Conservation (phyloP, 1,140 invertebrate genomes). For the Neodiprion fabricii region DNA sequence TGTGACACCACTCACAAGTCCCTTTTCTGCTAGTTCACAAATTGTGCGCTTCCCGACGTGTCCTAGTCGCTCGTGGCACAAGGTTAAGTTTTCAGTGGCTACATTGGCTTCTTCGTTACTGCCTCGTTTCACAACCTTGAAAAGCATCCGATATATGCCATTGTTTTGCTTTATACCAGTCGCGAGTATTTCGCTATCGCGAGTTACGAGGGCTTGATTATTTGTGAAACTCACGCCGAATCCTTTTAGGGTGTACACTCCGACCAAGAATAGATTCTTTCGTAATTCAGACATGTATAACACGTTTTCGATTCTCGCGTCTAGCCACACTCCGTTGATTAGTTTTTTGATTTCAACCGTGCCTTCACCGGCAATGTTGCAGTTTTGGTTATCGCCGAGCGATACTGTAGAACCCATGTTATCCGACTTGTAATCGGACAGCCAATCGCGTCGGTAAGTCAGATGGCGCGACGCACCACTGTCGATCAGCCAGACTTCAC, state of each 20-base stretch:
- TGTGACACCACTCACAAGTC: not conserved
- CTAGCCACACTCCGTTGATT: constrained; percentile 10
- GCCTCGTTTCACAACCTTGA: not conserved
- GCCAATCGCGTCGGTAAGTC: constrained; percentile 10
- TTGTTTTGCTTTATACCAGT: constrained; percentile 2
- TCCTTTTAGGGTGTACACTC: constrained; percentile 11
- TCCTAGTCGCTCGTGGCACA: not conserved
- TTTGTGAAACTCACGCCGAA: constrained; percentile 9
- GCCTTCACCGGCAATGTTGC: constrained; percentile 13
- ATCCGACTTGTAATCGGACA: constrained; percentile 14
- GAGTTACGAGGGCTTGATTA: constrained; percentile 1
- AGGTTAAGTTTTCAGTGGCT: not conserved
- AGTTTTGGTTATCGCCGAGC: constrained; percentile 14
- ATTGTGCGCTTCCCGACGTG: not conserved
- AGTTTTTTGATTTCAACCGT: constrained; percentile 10
- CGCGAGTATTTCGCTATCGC: constrained; percentile 14
- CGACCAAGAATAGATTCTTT: constrained; percentile 12
- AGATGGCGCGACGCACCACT: constrained; percentile 4
- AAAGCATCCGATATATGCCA: constrained; percentile 12
- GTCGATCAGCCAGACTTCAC: constrained; percentile 12
- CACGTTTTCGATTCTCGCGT: constrained; percentile 13
- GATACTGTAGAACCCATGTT: not conserved
- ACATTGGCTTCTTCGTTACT: not conserved
- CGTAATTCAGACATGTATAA: not conserved
- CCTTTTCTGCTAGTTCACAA: not conserved